Conservation (phyloP, 2,113 vertebrate species). For the Platichthys flesus region DNA sequence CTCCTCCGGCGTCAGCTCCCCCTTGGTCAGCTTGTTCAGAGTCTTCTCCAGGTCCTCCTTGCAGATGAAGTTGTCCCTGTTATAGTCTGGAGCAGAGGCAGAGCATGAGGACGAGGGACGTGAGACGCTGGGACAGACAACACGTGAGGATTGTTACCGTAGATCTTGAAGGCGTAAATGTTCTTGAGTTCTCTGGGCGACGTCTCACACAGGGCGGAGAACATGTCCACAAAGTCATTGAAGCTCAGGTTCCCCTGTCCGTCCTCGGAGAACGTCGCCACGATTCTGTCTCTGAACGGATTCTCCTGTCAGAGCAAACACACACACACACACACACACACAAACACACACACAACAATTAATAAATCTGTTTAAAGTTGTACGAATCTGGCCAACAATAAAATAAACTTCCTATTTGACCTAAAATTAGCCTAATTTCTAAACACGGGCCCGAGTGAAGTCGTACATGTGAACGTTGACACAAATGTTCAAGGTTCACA, state of each 20-base stretch:
- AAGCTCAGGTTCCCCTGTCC: constrained; percentile 93
- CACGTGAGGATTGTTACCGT: constrained; percentile 71
- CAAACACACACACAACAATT: too few species aligned
- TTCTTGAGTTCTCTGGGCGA: constrained; percentile 96
- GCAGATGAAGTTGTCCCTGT: constrained; percentile 96
- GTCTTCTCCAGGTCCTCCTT: constrained; percentile 91
- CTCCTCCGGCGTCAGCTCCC: constrained; percentile 92
- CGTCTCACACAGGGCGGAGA: constrained; percentile 94
- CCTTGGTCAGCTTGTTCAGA: constrained; percentile 90
- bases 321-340: too few species aligned
- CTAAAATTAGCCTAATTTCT: too few species aligned
- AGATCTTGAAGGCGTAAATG: constrained; percentile 97
- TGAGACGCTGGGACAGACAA: background rate
- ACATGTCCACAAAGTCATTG: constrained; percentile 99
- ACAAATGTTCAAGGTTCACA: too few species aligned
- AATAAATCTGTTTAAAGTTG: too few species aligned
- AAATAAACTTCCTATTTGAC: too few species aligned
- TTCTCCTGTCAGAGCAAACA: constrained; percentile 86
- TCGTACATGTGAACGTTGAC: too few species aligned
- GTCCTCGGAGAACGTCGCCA: constrained; percentile 92
- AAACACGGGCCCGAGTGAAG: too few species aligned
- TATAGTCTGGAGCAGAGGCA: constrained; percentile 86
- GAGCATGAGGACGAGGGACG: too few species aligned
- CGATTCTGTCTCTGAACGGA: constrained; percentile 93
- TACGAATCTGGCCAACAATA: too few species aligned